Evolutionary conservation across 35 echinoderm and acorn worm species (phyloP), one percentile per base, ranked within the genome.

Genomic region (Stichopus chloronotus): DNA sequence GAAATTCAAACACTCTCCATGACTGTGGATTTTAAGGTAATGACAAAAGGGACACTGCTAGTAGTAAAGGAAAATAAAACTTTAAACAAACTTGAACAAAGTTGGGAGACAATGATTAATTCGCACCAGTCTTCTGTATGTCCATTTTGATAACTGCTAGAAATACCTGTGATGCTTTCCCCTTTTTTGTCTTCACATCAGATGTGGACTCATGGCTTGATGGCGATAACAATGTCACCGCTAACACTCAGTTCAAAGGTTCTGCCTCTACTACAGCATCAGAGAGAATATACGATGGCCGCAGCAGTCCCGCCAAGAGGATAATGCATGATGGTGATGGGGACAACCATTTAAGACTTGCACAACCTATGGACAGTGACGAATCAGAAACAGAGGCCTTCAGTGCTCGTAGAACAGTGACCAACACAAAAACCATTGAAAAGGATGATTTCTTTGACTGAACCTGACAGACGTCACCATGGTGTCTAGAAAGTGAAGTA

Each of bases 401-500:
- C 16, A 95, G 96, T 92, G 90, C 94, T 12, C 57, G 84, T 7
- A 91, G 83, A 9, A 58, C 72, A 11, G 74, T 53, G 13, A 74
- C 23, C 43, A 58, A 17, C 25, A 25, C 69, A n/a, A 76, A 92
- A 24, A 90, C 71, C 20, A 59, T 14, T 25, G 23, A 30, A 23
- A 69, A 94, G 76, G 96, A 97, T 94, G 87, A 95, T 25, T 98
- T 98, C 90, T 98, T 98, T 95, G 96, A 98, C 71, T 90, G 78
- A 53, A 93, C 22, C 12, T 43, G 30, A 43, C 0, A 43, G 30
- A 43, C 3, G 30, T 43, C 30, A 43, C 30, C 30, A 43, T 43
- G 30, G 30, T 43, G 30, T 43, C 30, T 43, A 43, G 30, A 43
- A 43, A 43, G 30, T 43, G 30, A 43, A 43, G 30, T 43, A 43